Conservation (phyloP, 2,113 vertebrate species). For the Equus quagga region DNA sequence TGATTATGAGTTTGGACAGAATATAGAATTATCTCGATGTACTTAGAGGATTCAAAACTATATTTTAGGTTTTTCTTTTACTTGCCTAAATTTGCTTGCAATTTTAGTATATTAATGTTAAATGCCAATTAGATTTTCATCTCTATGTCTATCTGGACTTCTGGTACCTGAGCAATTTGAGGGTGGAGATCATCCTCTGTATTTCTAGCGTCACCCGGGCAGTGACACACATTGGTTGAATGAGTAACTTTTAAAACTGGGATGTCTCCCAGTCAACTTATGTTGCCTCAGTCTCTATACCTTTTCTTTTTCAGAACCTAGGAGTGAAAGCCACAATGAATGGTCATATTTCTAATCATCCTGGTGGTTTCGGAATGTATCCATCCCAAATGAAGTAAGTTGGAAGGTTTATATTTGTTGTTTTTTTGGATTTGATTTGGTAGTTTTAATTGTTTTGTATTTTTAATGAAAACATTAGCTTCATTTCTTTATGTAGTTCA, state of each 20-base stretch:
- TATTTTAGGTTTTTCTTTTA: conserved; percentile 38
- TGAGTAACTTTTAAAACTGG: conserved; percentile 41
- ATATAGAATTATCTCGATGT: not conserved
- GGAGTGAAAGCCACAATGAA: conserved; percentile 82
- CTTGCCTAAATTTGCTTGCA: not conserved
- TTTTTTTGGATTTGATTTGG: not conserved
- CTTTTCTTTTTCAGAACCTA: conserved; percentile 66
- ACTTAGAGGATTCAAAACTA: not conserved
- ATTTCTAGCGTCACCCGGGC: not conserved
- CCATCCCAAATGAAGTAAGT: conserved; percentile 89
- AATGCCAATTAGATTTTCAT: not conserved
- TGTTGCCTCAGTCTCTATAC: conserved; percentile 38
- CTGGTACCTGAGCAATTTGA: not conserved
- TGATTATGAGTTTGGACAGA: not conserved
- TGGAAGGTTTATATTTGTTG: conserved; percentile 17
- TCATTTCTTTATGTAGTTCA: not conserved
- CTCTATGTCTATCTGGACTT: not conserved
- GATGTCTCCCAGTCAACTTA: not conserved
- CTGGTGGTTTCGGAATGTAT: conserved; percentile 83
- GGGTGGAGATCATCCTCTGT: not conserved
- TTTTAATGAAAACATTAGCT: not conserved
- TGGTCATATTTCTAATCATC: conserved; percentile 87
- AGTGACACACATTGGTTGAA: conserved; percentile 19
- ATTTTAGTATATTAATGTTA: not conserved
- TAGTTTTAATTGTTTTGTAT: conserved; percentile 36